Conservation (phyloP, 1,140 invertebrate genomes). For the Catajapyx aquilonaris region DNA sequence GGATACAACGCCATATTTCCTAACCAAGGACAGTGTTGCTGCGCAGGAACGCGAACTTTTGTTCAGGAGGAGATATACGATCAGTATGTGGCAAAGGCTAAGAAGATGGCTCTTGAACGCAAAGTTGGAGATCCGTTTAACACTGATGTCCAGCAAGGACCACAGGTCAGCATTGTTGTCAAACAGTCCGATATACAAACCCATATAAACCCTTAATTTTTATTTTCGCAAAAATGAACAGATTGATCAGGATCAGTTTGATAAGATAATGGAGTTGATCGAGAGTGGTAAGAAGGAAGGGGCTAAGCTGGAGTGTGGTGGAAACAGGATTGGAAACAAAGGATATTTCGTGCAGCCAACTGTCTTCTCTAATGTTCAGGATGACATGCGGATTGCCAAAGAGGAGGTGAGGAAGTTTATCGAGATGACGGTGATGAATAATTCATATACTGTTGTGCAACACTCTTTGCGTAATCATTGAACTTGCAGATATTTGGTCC, state of each 20-base stretch:
- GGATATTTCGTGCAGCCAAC: slow-evolving; percentile 81
- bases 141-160: slow-evolving; percentile 25
- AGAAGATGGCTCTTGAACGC: slow-evolving; percentile 22
- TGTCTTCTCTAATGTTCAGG: slow-evolving; percentile 62
- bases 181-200: too few species aligned
- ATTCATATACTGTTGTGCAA: too few species aligned
- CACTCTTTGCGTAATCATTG: too few species aligned
- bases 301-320: slow-evolving; percentile 52
- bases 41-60: slow-evolving; percentile 66
- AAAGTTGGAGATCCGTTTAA: slow-evolving; percentile 31
- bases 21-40: slow-evolving; percentile 79
- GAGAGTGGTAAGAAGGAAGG: slow-evolving; percentile 59
- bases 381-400: slow-evolving; percentile 66
- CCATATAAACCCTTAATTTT: too few species aligned
- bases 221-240: too few species aligned
- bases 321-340: slow-evolving; percentile 37
- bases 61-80: slow-evolving; percentile 35
- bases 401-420: slow-evolving; percentile 37
- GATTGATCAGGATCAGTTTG: slow-evolving; percentile 53
- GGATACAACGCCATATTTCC: slow-evolving; percentile 58
- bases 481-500: slow-evolving; percentile 71
- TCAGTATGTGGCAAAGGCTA: slow-evolving; percentile 28
- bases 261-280: slow-evolving; percentile 52
- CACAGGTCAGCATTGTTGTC: slow-evolving; percentile 48
- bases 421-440: neutral